Percentiles rank a stretch among this genome's conserved stretches.
These are phyloP conservation scores for Lutjanus argentimaculatus DNA, from an alignment of 2,797 vertebrate genomes.

Conservation along the genomic window DNA sequence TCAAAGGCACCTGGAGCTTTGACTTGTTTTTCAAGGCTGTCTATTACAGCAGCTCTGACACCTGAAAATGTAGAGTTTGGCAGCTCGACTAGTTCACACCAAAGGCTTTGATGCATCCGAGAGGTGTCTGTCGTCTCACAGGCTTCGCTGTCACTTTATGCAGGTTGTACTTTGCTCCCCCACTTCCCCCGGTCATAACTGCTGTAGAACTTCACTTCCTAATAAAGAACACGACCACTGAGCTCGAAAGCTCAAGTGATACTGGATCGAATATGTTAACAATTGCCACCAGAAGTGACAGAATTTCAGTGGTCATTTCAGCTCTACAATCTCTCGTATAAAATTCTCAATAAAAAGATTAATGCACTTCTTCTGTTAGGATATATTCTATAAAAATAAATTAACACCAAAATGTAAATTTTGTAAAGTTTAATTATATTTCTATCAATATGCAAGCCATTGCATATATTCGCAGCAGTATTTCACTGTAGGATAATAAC, in stretches of 20 bases:
- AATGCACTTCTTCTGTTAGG: too few relatives aligned
- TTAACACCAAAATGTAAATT: too few relatives aligned
- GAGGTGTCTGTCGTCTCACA: conserved; percentile 80
- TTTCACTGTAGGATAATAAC: too few relatives aligned
- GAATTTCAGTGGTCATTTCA: too few relatives aligned
- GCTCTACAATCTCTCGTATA: too few relatives aligned
- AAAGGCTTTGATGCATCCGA: conserved; percentile 78
- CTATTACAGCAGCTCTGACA: conserved; percentile 79
- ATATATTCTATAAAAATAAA: too few relatives aligned
- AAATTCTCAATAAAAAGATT: too few relatives aligned
- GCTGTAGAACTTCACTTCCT: conserved; percentile 42
- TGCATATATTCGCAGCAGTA: too few relatives aligned
- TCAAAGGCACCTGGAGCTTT: conserved; percentile 76
- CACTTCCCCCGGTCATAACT: conserved; percentile 6
- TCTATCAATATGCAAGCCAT: too few relatives aligned
- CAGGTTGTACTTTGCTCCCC: conserved; percentile 39
- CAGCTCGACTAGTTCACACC: conserved; percentile 73
- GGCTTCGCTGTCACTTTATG: conserved; percentile 65
- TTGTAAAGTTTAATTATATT: too few relatives aligned
- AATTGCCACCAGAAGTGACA: neutral
- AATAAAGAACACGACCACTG: neutral
- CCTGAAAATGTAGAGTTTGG: conserved; percentile 80
- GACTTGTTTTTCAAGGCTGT: conserved; percentile 72
- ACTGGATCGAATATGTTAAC: neutral
- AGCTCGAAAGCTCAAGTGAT: neutral